Evolutionary conservation across 2,888 invertebrate genomes (phyloP).

Genomic region (Biston stratarius): DNA sequence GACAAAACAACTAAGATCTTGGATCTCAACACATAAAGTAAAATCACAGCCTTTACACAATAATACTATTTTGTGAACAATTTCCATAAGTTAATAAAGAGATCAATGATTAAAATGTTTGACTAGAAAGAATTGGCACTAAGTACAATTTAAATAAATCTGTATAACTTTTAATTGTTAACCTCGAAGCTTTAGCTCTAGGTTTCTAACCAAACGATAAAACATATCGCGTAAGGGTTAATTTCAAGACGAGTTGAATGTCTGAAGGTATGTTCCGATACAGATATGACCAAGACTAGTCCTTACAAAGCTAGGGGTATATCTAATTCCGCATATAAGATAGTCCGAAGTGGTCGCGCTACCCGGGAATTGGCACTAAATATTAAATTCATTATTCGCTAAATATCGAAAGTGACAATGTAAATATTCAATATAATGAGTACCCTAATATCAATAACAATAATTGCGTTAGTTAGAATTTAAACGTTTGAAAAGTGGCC

Average conservation of each 20-base stretch:
- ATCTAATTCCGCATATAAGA: constrained; percentile 63
- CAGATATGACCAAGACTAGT: constrained; percentile 72
- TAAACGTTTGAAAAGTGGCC: constrained; percentile 62
- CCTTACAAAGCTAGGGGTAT: constrained; percentile 72
- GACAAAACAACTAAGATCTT: constrained; percentile 63
- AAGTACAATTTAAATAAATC: constrained; percentile 51
- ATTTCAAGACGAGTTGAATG: constrained; percentile 43
- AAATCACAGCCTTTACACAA: constrained; percentile 81
- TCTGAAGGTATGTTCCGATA: constrained; percentile 59
- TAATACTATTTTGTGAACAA: constrained; percentile 61
- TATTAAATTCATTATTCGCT: constrained; percentile 66
- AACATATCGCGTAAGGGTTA: constrained; percentile 16
- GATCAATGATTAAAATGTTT: constrained; percentile 52
- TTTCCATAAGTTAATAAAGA: constrained; percentile 40
- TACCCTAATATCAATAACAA: constrained; percentile 74
- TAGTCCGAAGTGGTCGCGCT: constrained; percentile 68
- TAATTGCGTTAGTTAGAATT: constrained; percentile 73
- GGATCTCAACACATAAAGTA: constrained; percentile 74
- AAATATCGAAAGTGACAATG: constrained; percentile 74
- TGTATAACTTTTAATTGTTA: constrained; percentile 50
- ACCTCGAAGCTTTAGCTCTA: constrained; percentile 57
- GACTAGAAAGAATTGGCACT: constrained; percentile 69
- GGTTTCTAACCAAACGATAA: constrained; percentile 41
- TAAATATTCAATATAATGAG: constrained; percentile 74
- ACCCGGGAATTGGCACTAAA: constrained; percentile 76